These are phyloP conservation scores for Luscinia luscinia DNA, from an alignment of 2,797 vertebrate genomes.

Conservation along the genomic window DNA sequence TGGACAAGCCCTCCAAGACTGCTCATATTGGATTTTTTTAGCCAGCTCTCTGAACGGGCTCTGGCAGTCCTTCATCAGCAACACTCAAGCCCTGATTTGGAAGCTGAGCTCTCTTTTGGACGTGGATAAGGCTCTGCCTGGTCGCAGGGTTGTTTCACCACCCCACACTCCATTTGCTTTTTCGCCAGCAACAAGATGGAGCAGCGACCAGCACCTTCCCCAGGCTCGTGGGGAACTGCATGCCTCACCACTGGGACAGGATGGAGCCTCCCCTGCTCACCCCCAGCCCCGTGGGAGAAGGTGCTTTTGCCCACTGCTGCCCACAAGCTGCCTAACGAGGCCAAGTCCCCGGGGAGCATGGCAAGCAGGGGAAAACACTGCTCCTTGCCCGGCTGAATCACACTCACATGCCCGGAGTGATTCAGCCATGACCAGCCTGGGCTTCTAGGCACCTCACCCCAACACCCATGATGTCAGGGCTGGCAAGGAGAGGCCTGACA, in stretches of 20 bases:
- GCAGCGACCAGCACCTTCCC: neutral
- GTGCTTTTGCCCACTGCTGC: neutral
- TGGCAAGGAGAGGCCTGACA: neutral
- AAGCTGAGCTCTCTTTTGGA: neutral
- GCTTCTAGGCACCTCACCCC: neutral
- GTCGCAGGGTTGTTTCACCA: neutral
- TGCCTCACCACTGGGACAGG: no score
- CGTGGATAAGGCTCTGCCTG: neutral
- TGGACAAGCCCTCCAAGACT: neutral
- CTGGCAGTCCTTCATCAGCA: neutral
- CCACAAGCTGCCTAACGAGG: neutral
- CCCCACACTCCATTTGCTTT: neutral
- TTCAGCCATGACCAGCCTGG: conserved; percentile 30
- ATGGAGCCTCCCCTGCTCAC: neutral
- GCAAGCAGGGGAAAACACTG: neutral
- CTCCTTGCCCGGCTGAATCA: conserved; percentile 31
- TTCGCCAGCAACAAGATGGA: neutral
- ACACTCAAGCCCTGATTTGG: neutral
- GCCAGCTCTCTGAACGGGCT: neutral
- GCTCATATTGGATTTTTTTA: neutral
- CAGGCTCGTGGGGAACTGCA: neutral
- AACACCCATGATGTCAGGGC: neutral
- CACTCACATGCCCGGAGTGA: neutral
- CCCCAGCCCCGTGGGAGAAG: neutral
- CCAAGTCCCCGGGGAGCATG: rapidly evolving